phyloP scores from a whole-genome alignment of 2,888 invertebrate genomes.

The Panopea generosa region DNA sequence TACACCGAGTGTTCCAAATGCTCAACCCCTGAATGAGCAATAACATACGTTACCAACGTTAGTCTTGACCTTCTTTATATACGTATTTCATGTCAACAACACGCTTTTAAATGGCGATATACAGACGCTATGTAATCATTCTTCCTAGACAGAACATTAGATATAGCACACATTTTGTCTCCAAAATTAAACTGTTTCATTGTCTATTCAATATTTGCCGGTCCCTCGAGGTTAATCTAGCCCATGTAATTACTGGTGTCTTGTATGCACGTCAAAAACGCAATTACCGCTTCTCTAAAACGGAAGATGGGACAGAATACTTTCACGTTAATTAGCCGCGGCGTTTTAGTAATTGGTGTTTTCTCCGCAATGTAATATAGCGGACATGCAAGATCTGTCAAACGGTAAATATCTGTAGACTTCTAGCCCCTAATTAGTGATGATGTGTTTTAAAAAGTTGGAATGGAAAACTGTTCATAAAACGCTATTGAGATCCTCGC shows the following conservation, averaged over 20 bases:
- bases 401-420: slow-evolving; percentile 9
- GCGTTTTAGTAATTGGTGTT: slow-evolving; percentile 15
- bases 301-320: slow-evolving; percentile 5
- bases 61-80: too few relatives aligned
- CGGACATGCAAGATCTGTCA: slow-evolving; percentile 43
- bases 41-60: too few relatives aligned
- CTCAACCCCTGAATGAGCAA: too few relatives aligned
- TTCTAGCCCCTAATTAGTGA: neutral
- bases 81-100: too few relatives aligned
- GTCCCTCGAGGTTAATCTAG: slow-evolving; percentile 13
- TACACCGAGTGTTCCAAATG: too few relatives aligned
- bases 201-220: neutral
- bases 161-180: too few relatives aligned
- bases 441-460: neutral
- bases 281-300: neutral
- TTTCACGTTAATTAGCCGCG: slow-evolving; percentile 15
- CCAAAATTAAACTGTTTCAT: neutral
- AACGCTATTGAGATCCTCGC: too few relatives aligned
- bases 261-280: neutral
- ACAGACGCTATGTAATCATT: too few relatives aligned
- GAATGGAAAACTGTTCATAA: neutral
- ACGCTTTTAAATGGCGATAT: too few relatives aligned
- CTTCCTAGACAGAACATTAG: too few relatives aligned
- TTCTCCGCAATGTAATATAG: slow-evolving; percentile 17
- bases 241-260: slow-evolving; percentile 9